Evolutionary conservation across 23 tunicate genomes (phyloP).

Genomic region (Diplosoma virens): DNA sequence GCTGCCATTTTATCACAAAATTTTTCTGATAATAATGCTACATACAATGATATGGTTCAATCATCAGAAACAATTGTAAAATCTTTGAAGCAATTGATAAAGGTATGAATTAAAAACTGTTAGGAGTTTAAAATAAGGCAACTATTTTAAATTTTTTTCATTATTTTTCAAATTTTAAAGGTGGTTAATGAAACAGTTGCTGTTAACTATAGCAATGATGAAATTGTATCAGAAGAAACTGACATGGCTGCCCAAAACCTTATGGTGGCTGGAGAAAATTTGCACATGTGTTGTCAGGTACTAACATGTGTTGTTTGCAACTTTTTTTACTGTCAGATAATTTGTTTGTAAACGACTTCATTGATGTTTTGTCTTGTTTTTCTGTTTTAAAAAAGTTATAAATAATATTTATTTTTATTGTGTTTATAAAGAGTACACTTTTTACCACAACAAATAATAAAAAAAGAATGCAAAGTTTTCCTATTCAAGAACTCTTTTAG

Average conservation of each 20-base stretch:
- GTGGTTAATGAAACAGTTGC: slow-evolving; percentile 32
- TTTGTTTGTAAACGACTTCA: too few species aligned
- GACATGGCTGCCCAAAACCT: slow-evolving; percentile 62
- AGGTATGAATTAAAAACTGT: too few species aligned
- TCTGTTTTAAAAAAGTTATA: neutral
- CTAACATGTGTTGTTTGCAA: neutral
- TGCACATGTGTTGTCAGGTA: slow-evolving; percentile 67
- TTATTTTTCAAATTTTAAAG: slow-evolving; percentile 13
- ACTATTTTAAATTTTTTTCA: too few species aligned
- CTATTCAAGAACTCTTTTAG: too few species aligned
- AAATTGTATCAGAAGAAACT: slow-evolving; percentile 42
- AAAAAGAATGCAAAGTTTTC: too few species aligned
- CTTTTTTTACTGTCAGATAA: too few species aligned
- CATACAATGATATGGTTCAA: slow-evolving; percentile 13
- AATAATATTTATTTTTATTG: too few species aligned
- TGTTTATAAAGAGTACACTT: too few species aligned
- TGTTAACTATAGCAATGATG: slow-evolving; percentile 50
- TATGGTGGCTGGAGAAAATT: slow-evolving; percentile 57
- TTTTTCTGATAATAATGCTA: neutral
- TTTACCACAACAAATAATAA: too few species aligned
- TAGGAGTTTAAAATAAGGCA: too few species aligned
- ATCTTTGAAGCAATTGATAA: slow-evolving; percentile 34
- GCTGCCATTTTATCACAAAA: neutral
- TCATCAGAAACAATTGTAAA: slow-evolving; percentile 26
- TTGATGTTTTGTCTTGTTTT: neutral